Percentiles rank a stretch among this genome's conserved stretches.
These are phyloP conservation scores for Chaenogobius annularis DNA, from an alignment of 2,113 vertebrate species.

Conservation along the genomic window DNA sequence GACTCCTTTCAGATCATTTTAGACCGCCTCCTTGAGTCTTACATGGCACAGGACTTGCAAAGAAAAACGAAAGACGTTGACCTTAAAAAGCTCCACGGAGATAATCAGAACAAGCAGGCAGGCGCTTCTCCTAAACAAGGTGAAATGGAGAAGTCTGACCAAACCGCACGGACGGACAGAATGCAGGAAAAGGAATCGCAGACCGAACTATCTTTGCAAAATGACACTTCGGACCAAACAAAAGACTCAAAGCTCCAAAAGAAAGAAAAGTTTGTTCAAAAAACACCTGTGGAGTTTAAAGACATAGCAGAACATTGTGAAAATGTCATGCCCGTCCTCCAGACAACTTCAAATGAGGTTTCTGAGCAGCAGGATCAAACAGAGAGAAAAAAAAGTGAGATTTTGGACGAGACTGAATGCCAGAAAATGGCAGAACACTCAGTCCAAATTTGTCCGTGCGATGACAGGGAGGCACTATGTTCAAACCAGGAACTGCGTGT, in stretches of 20 bases:
- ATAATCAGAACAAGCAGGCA: constrained; percentile 35
- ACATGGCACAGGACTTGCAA: constrained; percentile 75
- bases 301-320: constrained; percentile 25
- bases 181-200: constrained; percentile 43
- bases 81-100: constrained; percentile 33
- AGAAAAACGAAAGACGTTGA: constrained; percentile 43
- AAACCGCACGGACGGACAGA: constrained; percentile 33
- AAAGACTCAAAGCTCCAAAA: constrained; percentile 14
- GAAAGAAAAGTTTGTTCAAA: constrained; percentile 28
- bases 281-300: constrained; percentile 32
- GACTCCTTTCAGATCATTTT: constrained; percentile 97
- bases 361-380: constrained; percentile 33
- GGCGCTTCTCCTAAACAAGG: constrained; percentile 23
- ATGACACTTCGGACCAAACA: constrained; percentile 27
- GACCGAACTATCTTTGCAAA: constrained; percentile 36
- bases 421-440: constrained; percentile 25
- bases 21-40: constrained; percentile 85
- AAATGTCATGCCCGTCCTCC: constrained; percentile 12
- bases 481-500: constrained; percentile 35
- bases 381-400: constrained; percentile 30
- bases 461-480: constrained; percentile 30
- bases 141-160: constrained; percentile 34
- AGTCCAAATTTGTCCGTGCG: constrained; percentile 24
- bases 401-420: constrained; percentile 23
- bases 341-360: constrained; percentile 11